Percentiles rank a stretch among this genome's conserved stretches.
phyloP scores from a whole-genome alignment of 2,888 invertebrate genomes.

The Eupithecia subumbrata region DNA sequence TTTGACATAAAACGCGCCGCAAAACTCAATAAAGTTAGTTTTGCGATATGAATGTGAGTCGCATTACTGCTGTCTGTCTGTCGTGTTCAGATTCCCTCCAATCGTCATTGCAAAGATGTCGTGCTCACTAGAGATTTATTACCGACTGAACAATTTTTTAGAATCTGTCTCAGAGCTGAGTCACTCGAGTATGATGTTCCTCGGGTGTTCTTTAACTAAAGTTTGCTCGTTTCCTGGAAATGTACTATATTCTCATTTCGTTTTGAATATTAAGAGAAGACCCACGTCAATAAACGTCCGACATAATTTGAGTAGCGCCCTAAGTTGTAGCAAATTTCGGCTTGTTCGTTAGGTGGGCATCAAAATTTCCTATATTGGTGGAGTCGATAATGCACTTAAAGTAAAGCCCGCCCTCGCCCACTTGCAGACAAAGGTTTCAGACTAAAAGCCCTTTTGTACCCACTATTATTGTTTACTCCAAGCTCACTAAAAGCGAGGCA shows the following conservation, averaged over 20 bases:
- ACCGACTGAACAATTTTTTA: constrained; percentile 33
- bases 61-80: constrained; percentile 40
- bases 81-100: constrained; percentile 36
- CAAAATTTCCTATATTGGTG: constrained; percentile 29
- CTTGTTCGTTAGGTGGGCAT: constrained; percentile 23
- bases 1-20: constrained; percentile 63
- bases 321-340: constrained; percentile 15
- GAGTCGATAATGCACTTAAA: constrained; percentile 63
- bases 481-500: constrained; percentile 68
- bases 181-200: background rate
- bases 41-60: constrained; percentile 54
- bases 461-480: constrained; percentile 67
- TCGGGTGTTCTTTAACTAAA: constrained; percentile 5
- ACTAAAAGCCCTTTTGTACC: constrained; percentile 73
- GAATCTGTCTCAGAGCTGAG: constrained; percentile 26
- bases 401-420: constrained; percentile 49
- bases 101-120: constrained; percentile 45
- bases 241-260: constrained; percentile 16
- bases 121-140: constrained; percentile 40
- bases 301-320: constrained; percentile 21
- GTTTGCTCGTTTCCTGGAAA: constrained; percentile 14
- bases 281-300: constrained; percentile 27
- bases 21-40: constrained; percentile 68
- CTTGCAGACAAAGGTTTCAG: constrained; percentile 67
- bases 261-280: constrained; percentile 14